phyloP scores from a whole-genome alignment of 2,797 vertebrate species.

The Pyrocephalus nanus region DNA sequence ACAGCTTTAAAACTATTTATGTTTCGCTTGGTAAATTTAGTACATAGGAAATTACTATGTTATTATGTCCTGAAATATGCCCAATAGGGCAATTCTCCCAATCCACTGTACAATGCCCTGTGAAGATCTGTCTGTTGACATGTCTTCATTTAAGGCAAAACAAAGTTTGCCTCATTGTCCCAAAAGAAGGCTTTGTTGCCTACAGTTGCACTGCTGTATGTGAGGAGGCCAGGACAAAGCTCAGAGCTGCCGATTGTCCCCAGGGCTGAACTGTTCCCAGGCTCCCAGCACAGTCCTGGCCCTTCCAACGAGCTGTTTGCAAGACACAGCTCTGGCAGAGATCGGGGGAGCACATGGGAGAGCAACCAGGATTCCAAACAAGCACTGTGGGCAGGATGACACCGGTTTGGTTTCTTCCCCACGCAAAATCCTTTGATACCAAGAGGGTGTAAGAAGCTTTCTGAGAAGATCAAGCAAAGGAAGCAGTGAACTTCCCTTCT shows the following conservation, averaged over 20 bases:
- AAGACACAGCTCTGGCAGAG: not conserved
- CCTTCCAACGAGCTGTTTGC: not conserved
- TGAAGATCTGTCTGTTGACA: not conserved
- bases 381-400: not conserved
- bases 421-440: not conserved
- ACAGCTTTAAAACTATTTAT: not conserved
- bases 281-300: not conserved
- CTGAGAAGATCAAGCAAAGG: not conserved
- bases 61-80: not conserved
- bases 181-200: not conserved
- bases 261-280: not conserved
- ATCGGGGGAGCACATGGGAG: accelerated
- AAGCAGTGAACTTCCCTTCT: not conserved
- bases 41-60: not conserved
- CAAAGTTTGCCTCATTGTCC: not conserved
- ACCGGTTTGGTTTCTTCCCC: not conserved
- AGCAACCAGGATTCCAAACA: not conserved
- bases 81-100: not conserved
- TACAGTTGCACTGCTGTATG: not conserved
- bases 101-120: not conserved
- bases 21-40: not conserved
- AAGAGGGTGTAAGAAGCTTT: not conserved
- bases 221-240: not conserved
- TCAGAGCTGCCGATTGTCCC: not conserved
- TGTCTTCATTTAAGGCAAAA: not conserved